Percentiles rank a stretch among this genome's conserved stretches.
These are phyloP conservation scores for Hycleus cichorii DNA, from an alignment of 1,140 invertebrate genomes.

Conservation along the genomic window DNA sequence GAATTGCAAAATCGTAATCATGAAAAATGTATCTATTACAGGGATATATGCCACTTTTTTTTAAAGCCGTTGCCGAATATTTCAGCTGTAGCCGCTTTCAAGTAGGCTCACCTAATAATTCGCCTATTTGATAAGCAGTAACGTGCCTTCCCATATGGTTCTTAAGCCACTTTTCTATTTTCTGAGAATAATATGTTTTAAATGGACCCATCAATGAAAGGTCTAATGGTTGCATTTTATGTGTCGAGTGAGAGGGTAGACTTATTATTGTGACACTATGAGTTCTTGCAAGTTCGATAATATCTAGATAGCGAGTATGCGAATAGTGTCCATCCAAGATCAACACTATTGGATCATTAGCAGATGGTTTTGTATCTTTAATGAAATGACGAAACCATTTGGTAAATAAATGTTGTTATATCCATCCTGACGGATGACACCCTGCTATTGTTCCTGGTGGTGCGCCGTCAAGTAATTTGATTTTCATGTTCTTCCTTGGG, in stretches of 20 bases:
- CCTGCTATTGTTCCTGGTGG: constrained; percentile 26
- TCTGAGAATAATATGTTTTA: too few relatives aligned
- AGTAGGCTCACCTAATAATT: too few relatives aligned
- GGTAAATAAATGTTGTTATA: constrained; percentile 12
- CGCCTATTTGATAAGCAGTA: too few relatives aligned
- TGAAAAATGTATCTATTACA: too few relatives aligned
- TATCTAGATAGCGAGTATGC: constrained; percentile 12
- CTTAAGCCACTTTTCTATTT: too few relatives aligned
- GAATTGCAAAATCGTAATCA: too few relatives aligned
- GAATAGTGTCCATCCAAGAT: constrained; percentile 26
- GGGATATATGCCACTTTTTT: too few relatives aligned
- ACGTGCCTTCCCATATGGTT: too few relatives aligned
- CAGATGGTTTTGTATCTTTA: constrained; percentile 15
- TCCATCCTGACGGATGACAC: constrained; percentile 31
- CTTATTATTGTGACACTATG: constrained; percentile 9
- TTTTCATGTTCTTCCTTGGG: too few relatives aligned
- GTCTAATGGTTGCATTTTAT: not conserved
- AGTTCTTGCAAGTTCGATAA: not conserved
- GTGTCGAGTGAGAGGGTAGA: constrained; percentile 2
- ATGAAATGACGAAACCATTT: constrained; percentile 28
- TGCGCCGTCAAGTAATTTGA: not conserved
- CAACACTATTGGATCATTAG: constrained; percentile 16
- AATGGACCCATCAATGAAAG: too few relatives aligned
- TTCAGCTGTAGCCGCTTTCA: too few relatives aligned
- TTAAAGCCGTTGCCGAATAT: too few relatives aligned